Percentiles rank a stretch among this genome's conserved stretches.
These are phyloP conservation scores for Trogon surrucura DNA, from an alignment of 2,113 vertebrate genomes.

Conservation along the genomic window DNA sequence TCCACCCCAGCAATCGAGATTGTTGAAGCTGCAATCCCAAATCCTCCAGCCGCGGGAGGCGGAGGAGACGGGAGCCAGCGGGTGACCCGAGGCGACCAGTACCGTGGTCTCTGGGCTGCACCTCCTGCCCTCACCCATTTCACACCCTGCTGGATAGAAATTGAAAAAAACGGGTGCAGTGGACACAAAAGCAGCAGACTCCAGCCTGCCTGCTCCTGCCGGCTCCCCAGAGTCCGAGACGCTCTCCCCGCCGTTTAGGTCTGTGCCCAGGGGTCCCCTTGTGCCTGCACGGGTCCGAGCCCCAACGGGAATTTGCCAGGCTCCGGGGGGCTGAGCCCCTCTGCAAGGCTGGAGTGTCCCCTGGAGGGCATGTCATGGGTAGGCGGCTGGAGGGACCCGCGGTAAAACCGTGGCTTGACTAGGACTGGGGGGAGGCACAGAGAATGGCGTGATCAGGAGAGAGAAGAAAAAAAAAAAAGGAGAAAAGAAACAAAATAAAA, in stretches of 20 bases:
- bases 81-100: background rate
- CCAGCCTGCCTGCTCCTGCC: background rate
- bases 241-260: fast-evolving
- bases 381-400: no score
- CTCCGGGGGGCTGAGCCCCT: background rate
- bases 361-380: background rate
- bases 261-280: background rate
- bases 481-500: no score
- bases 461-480: fast-evolving
- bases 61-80: fast-evolving
- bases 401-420: fast-evolving
- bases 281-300: background rate
- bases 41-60: background rate
- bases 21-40: background rate
- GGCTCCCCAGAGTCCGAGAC: background rate
- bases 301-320: background rate
- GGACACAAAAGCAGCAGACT: background rate
- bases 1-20: background rate
- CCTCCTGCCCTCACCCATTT: background rate
- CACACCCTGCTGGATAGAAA: background rate
- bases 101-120: background rate
- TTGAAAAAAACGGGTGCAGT: background rate
- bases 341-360: fast-evolving
- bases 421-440: no score
- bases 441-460: background rate